Evolutionary conservation across 2,888 invertebrate species (phyloP).

Genomic region (Sisyra nigra): DNA sequence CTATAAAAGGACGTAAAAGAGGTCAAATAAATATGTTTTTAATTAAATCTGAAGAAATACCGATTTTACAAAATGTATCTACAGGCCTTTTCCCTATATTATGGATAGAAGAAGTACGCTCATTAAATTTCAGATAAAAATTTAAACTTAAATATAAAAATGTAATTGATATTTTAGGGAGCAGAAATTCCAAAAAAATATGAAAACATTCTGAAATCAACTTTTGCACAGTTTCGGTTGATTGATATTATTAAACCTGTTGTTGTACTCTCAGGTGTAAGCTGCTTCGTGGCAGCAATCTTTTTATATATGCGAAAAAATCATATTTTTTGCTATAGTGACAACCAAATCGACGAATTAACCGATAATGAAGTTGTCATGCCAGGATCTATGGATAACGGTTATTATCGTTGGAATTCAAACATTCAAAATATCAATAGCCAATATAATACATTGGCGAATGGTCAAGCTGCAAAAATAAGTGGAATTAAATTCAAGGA

Average conservation of each 20-base stretch:
- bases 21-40: constrained; percentile 40
- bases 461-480: too few relatives aligned
- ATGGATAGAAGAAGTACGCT: constrained; percentile 40
- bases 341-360: constrained; percentile 1
- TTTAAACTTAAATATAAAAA: background rate
- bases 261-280: background rate
- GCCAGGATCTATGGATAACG: too few relatives aligned
- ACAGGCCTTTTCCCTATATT: constrained; percentile 39
- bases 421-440: too few relatives aligned
- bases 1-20: constrained; percentile 32
- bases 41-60: constrained; percentile 25
- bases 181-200: constrained; percentile 3
- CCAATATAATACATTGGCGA: too few relatives aligned
- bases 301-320: constrained; percentile 10
- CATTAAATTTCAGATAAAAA: background rate
- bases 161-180: constrained; percentile 1
- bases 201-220: background rate
- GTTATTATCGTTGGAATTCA: too few relatives aligned
- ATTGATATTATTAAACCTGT: constrained; percentile 1
- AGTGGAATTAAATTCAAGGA: too few relatives aligned
- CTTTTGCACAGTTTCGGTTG: background rate
- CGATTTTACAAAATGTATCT: constrained; percentile 31
- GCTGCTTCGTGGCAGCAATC: background rate
- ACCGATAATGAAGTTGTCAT: background rate
- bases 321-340: background rate